These are phyloP conservation scores for Cheilosia impressa DNA, from an alignment of 2,888 invertebrate genomes.

Conservation along the genomic window DNA sequence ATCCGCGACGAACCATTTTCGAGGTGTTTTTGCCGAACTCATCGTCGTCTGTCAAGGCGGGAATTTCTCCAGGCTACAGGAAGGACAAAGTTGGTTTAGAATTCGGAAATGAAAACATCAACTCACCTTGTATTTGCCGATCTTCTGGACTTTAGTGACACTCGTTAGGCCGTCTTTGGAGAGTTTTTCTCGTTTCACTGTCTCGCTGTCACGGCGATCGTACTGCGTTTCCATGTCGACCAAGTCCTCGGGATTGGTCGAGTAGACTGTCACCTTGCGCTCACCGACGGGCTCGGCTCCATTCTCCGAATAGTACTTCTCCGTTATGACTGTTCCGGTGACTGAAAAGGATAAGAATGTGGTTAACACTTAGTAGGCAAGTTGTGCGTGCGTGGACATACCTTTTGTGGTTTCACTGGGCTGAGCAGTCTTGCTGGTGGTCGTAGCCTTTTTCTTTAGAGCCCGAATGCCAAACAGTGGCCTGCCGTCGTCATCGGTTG, in stretches of 20 bases:
- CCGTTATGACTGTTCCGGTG: conserved; percentile 89
- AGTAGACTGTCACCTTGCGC: conserved; percentile 89
- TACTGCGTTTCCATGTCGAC: conserved; percentile 76
- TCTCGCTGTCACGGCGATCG: conserved; percentile 76
- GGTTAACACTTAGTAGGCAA: background rate
- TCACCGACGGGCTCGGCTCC: conserved; percentile 88
- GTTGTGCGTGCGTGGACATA: conserved; percentile 79
- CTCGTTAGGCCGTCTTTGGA: conserved; percentile 84
- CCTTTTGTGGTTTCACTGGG: conserved; percentile 88
- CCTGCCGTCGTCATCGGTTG: conserved; percentile 91
- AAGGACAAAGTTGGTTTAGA: background rate
- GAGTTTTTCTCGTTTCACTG: conserved; percentile 83
- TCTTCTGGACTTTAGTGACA: conserved; percentile 79
- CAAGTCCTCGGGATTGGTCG: conserved; percentile 85
- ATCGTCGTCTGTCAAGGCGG: conserved; percentile 48
- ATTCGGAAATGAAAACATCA: background rate
- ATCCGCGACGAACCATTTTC: conserved; percentile 86
- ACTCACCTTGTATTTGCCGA: conserved; percentile 76
- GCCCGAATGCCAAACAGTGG: conserved; percentile 92
- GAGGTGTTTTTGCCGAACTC: conserved; percentile 40
- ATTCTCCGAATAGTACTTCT: conserved; percentile 88
- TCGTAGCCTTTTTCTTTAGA: conserved; percentile 85
- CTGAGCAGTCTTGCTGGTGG: conserved; percentile 80
- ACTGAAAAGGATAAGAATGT: conserved; percentile 83
- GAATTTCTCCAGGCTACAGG: conserved; percentile 45